Conservation (phyloP, 2,888 invertebrate genomes). For the Cephus spinipes region DNA sequence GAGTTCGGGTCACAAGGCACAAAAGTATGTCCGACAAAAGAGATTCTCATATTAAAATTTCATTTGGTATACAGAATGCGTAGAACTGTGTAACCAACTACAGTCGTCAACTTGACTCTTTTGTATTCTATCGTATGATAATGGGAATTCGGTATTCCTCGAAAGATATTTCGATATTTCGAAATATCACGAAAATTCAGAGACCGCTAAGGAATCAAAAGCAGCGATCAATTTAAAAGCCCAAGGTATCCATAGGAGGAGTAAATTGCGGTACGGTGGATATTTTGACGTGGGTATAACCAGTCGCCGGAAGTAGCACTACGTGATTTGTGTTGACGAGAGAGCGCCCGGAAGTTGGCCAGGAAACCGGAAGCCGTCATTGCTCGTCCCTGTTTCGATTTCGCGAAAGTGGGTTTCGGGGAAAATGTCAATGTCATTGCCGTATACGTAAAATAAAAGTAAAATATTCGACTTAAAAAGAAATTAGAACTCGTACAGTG, state of each 20-base stretch:
- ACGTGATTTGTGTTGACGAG: constrained; percentile 52
- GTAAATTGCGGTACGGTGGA: background rate
- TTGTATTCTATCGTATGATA: background rate
- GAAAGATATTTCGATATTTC: background rate
- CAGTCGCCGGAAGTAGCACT: constrained; percentile 42
- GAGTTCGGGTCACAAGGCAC: background rate
- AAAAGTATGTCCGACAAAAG: background rate
- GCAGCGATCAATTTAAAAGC: background rate
- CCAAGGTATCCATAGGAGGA: background rate
- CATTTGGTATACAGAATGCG: background rate
- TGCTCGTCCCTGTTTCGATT: constrained; percentile 30
- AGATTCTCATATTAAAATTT: background rate
- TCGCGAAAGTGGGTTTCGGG: constrained; percentile 39
- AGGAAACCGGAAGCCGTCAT: constrained; percentile 48
- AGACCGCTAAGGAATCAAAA: background rate
- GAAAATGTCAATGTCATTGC: constrained; percentile 15
- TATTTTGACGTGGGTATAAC: background rate
- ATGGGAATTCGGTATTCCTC: background rate
- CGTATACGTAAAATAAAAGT: background rate
- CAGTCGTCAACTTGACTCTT: background rate
- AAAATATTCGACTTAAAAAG: background rate
- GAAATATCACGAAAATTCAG: background rate
- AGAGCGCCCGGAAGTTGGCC: constrained; percentile 45
- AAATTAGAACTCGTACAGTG: background rate
- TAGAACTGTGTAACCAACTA: background rate